phyloP scores from a whole-genome alignment of 2,113 vertebrate genomes.

The Anas platyrhynchos region DNA sequence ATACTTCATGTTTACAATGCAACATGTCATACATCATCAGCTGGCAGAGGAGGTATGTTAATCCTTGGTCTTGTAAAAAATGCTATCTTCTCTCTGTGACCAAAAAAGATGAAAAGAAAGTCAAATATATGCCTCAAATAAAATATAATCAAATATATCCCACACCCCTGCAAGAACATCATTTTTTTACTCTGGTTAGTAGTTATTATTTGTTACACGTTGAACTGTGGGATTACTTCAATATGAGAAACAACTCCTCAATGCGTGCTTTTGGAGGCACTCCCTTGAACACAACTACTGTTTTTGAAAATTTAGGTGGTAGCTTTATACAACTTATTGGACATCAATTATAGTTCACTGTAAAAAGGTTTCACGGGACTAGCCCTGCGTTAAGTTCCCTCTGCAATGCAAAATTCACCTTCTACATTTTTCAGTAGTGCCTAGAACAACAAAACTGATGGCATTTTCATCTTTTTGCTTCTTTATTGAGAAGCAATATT shows the following conservation, averaged over 20 bases:
- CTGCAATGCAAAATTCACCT: not conserved
- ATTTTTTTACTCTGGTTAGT: not conserved
- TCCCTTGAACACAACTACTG: not conserved
- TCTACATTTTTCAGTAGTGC: not conserved
- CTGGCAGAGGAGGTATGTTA: conserved; percentile 95
- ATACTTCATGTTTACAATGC: conserved; percentile 90
- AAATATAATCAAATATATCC: not conserved
- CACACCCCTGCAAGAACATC: rapidly evolving
- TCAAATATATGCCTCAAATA: not conserved
- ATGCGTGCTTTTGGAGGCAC: not conserved
- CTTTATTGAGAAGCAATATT: not conserved
- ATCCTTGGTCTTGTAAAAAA: conserved; percentile 99
- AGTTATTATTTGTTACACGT: not conserved
- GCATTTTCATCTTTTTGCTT: not conserved
- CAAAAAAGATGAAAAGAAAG: conserved; percentile 46
- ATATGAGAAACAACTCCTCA: not conserved
- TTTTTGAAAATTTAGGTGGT: not conserved
- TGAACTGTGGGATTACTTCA: not conserved
- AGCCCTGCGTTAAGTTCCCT: not conserved
- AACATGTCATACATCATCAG: conserved; percentile 93
- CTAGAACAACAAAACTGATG: not conserved
- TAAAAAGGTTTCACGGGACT: not conserved
- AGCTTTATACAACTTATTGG: not conserved
- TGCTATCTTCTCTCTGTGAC: conserved; percentile 96
- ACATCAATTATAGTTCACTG: not conserved